phyloP scores from a whole-genome alignment of 2,888 invertebrate species.

The Tenthredo scrophulariae region DNA sequence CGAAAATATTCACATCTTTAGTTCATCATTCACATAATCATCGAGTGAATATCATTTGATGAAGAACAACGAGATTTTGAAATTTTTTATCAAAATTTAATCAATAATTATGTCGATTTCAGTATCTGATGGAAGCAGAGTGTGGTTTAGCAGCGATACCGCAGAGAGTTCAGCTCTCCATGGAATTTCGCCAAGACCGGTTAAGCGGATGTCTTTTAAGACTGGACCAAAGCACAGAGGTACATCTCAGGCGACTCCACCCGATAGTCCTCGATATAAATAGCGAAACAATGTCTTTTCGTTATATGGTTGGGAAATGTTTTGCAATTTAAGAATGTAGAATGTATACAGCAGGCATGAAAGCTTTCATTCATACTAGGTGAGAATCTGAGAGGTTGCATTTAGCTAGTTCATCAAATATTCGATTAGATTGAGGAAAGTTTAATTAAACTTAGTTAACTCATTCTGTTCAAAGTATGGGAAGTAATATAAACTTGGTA shows the following conservation, averaged over 20 bases:
- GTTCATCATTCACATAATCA: not conserved
- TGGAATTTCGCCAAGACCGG: constrained; percentile 85
- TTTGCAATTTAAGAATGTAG: constrained; percentile 32
- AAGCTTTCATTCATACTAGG: not conserved
- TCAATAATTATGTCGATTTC: constrained; percentile 30
- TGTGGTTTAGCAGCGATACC: constrained; percentile 79
- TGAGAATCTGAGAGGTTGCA: not conserved
- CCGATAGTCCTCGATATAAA: constrained; percentile 77
- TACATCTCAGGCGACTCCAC: constrained; percentile 72
- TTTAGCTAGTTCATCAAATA: not conserved
- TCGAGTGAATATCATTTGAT: not conserved
- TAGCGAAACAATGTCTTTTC: constrained; percentile 60
- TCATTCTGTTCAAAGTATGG: not conserved
- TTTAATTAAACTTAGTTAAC: not conserved
- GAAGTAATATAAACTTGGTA: not conserved
- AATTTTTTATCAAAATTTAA: not conserved
- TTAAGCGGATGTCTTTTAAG: constrained; percentile 85
- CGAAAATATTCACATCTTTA: not conserved
- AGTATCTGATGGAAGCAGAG: constrained; percentile 79
- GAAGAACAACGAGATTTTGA: not conserved
- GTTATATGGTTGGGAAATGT: constrained; percentile 41
- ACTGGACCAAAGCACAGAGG: constrained; percentile 79
- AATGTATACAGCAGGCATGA: not conserved
- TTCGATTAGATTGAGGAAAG: not conserved
- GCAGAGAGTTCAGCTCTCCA: constrained; percentile 75